Evolutionary conservation across 1,140 invertebrate genomes (phyloP), one percentile per base, ranked within the genome.

Genomic region (Cecropterus lyciades): DNA sequence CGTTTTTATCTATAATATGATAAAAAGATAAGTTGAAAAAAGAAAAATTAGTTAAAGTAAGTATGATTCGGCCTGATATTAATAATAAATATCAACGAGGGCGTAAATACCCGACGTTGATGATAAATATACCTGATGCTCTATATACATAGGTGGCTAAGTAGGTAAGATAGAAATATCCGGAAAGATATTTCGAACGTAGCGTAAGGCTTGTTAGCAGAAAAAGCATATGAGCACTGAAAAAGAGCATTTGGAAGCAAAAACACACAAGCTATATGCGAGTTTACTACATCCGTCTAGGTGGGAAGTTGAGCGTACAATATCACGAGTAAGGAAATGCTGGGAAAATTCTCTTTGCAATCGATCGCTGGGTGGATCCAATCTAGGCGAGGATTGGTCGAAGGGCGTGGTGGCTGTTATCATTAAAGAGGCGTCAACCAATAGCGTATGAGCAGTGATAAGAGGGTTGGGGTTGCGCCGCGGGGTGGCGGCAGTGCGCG

Each of bases 331-430:
- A 76, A 64, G 82, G 79, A 84, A 83, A 83, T 75, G 77, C 64
- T 71, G 68, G 63, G 75, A 80, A 86, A 87, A 86, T 87, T 87
- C 78, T 75, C 72, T 69, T 78, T 72, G 76, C 74, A 79, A 89
- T 89, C 87, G 87, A 89, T 88, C 81, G 77, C 75, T 89, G 86
- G 86, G 87, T 85, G 87, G 76, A 75, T 62, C 75, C 70, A 48
- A 59, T 69, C 67, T 63, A 16, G 9, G 64, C 67, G 70, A 67
- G 79, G 79, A 88, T 89, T 91, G 87, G 89, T 79, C 68, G 77
- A 68, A 75, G 85, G 89, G 89, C 85, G 86, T 88, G 86, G 75
- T 81, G 71, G 62, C 65, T 78, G 82, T 92, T 89, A 90, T 89
- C 86, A 87, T 68, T 64, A 75, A 69, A 82, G 72, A 74, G 79